Evolutionary conservation across 2,888 invertebrate genomes (phyloP).

Genomic region (Acheta domesticus): DNA sequence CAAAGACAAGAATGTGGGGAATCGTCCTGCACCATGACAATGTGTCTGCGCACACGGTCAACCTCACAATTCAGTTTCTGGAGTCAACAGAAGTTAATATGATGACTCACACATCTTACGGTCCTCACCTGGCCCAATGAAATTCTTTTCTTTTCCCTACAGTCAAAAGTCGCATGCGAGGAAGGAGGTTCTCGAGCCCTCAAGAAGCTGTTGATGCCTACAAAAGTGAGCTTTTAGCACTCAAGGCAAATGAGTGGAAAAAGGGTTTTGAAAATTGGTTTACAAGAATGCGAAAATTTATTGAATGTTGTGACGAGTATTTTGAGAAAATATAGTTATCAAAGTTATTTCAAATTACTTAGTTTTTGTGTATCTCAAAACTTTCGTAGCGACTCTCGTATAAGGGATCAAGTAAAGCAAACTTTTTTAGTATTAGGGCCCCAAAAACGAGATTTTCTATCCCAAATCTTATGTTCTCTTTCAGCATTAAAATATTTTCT

Average conservation of each 20-base stretch:
- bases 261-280: too few relatives aligned
- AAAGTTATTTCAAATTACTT: background rate
- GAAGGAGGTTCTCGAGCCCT: slow-evolving; percentile 19
- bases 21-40: background rate
- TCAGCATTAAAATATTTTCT: too few relatives aligned
- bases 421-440: too few relatives aligned
- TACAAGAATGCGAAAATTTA: too few relatives aligned
- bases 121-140: background rate
- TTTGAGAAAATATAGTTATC: too few relatives aligned
- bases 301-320: too few relatives aligned
- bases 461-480: too few relatives aligned
- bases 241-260: too few relatives aligned
- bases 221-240: too few relatives aligned
- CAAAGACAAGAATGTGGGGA: background rate
- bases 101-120: too few relatives aligned
- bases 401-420: background rate
- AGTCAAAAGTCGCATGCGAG: background rate
- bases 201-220: slow-evolving; percentile 8
- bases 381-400: background rate
- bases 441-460: too few relatives aligned
- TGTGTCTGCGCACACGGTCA: background rate
- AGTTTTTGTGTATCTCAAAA: background rate
- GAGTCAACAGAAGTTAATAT: too few relatives aligned
- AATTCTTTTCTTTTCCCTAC: background rate
- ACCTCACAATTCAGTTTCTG: background rate